phyloP scores from a whole-genome alignment of 2,888 invertebrate species.

The Adela reaumurella region DNA sequence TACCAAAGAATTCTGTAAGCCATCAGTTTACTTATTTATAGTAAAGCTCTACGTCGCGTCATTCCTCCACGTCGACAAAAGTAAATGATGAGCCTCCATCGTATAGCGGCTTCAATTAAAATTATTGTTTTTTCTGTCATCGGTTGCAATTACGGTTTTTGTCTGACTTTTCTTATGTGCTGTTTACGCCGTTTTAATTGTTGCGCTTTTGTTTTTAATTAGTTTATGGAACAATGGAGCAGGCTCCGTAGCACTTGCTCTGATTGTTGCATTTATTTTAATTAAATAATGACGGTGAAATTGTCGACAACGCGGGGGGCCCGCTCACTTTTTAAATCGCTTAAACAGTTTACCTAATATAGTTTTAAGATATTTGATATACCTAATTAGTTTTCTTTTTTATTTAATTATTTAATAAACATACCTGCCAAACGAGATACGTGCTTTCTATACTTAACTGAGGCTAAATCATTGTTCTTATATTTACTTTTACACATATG shows the following conservation, averaged over 20 bases:
- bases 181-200: constrained; percentile 38
- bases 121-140: not conserved
- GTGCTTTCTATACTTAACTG: too few species aligned
- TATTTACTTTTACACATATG: too few species aligned
- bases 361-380: too few species aligned
- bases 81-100: not conserved
- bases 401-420: too few species aligned
- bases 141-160: not conserved
- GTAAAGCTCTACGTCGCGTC: too few species aligned
- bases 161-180: constrained; percentile 19
- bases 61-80: not conserved
- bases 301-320: not conserved
- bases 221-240: constrained; percentile 19
- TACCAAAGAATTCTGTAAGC: not conserved
- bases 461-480: too few species aligned
- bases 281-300: not conserved
- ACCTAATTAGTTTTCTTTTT: too few species aligned
- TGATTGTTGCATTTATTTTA: not conserved
- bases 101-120: not conserved
- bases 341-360: too few species aligned
- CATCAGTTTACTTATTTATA: too few species aligned
- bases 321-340: not conserved
- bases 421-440: too few species aligned
- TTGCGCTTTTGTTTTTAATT: constrained; percentile 31
- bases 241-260: not conserved